phyloP scores from a whole-genome alignment of 2,888 invertebrate species.

The Oscheius myriophilus region DNA sequence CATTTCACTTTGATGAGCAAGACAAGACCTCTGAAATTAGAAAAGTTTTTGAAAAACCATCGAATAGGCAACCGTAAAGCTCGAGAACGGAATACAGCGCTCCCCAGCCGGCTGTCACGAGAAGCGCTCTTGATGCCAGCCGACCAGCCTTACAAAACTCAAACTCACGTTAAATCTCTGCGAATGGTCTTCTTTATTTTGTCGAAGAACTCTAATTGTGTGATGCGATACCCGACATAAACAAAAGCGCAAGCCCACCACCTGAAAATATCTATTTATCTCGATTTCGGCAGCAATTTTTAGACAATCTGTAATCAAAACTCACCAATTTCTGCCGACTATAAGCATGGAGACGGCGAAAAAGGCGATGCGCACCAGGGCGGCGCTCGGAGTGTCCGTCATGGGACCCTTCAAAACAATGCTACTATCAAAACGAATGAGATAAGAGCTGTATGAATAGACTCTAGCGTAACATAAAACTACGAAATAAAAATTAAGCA shows the following conservation, averaged over 20 bases:
- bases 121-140: too few species aligned
- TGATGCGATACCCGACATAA: conserved; percentile 24
- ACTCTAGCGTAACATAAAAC: neutral
- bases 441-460: neutral
- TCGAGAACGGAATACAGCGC: too few species aligned
- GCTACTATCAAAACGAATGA: too few species aligned
- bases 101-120: too few species aligned
- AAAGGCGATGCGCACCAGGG: conserved; percentile 47
- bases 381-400: conserved; percentile 47
- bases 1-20: conserved; percentile 56
- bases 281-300: neutral
- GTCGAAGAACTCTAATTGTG: conserved; percentile 24
- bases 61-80: too few species aligned
- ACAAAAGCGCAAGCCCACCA: conserved; percentile 29
- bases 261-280: conserved; percentile 7
- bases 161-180: conserved; percentile 63
- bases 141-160: too few species aligned
- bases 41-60: too few species aligned
- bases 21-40: conserved; percentile 60
- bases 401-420: neutral
- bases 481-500: neutral
- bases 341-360: conserved; percentile 48
- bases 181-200: conserved; percentile 50
- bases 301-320: too few species aligned
- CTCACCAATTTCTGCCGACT: conserved; percentile 29